Percentiles rank a stretch among this genome's conserved stretches.
Evolutionary conservation across 2,113 vertebrate species (phyloP).

Genomic region (Ophthalmolycus amberensis): DNA sequence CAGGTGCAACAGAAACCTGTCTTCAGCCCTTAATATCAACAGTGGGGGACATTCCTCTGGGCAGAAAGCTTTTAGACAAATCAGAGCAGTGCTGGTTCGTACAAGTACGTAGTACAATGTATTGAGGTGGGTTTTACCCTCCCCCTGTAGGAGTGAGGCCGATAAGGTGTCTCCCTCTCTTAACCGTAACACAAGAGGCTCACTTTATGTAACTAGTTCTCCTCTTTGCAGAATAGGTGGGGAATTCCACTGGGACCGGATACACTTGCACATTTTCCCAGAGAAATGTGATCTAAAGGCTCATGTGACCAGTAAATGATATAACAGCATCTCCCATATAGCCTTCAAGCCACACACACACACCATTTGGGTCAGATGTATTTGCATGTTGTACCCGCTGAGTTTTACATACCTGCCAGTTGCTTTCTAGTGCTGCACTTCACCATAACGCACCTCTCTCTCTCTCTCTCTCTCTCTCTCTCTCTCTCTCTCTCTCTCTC

Average conservation of each 20-base stretch:
- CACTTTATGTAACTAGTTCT: background rate
- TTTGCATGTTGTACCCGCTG: conserved; percentile 47
- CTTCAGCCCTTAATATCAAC: background rate
- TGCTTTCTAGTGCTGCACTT: conserved; percentile 23
- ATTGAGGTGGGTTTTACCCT: background rate
- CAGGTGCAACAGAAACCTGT: background rate
- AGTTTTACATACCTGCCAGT: conserved; percentile 54
- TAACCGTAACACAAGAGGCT: background rate
- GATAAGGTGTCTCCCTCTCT: background rate
- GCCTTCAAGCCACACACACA: conserved; percentile 6
- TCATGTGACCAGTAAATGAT: conserved; percentile 7
- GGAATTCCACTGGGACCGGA: conserved; percentile 13
- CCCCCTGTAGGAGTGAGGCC: background rate
- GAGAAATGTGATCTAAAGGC: conserved; percentile 12
- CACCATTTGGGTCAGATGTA: background rate
- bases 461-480: background rate
- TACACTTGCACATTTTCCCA: background rate
- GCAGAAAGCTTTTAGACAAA: background rate
- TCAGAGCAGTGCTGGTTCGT: background rate
- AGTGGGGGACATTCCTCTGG: too few species aligned
- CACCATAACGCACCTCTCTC: background rate
- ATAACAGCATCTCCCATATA: conserved; percentile 6
- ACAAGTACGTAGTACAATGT: background rate
- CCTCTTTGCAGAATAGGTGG: background rate
- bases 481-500: too few species aligned